Conservation (phyloP, 1,140 invertebrate genomes). For the Drosophila suzukii region DNA sequence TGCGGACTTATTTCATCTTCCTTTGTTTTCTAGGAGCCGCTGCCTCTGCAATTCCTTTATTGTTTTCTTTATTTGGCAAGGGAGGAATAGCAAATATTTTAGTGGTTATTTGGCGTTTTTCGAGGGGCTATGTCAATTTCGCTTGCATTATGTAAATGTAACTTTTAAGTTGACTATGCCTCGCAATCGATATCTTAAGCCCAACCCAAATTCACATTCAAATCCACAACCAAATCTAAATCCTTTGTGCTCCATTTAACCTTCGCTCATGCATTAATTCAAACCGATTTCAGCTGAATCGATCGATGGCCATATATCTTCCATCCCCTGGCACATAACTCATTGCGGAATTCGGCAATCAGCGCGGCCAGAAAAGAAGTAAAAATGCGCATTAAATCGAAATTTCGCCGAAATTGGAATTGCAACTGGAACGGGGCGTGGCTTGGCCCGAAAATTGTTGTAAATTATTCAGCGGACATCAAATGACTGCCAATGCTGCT, state of each 20-base stretch:
- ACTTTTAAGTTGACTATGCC: slow-evolving; percentile 51
- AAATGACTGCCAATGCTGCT: slow-evolving; percentile 65
- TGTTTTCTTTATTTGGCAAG: slow-evolving; percentile 60
- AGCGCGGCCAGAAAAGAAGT: slow-evolving; percentile 8
- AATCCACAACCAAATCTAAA: slow-evolving; percentile 7
- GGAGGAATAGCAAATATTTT: slow-evolving; percentile 60
- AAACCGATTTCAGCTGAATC: slow-evolving; percentile 22
- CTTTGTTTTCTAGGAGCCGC: slow-evolving; percentile 33
- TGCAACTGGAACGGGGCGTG: slow-evolving; percentile 30
- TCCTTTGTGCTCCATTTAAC: slow-evolving; percentile 48
- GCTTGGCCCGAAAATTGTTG: slow-evolving; percentile 60
- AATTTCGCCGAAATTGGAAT: slow-evolving; percentile 34
- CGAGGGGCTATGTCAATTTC: slow-evolving; percentile 55
- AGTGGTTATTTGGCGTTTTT: slow-evolving; percentile 7
- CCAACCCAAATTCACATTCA: neutral
- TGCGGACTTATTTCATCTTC: slow-evolving; percentile 75
- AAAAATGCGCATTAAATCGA: slow-evolving; percentile 57
- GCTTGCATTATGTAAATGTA: slow-evolving; percentile 77
- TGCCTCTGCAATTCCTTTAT: slow-evolving; percentile 47
- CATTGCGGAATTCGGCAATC: slow-evolving; percentile 44
- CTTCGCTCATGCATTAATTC: slow-evolving; percentile 47
- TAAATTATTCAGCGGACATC: slow-evolving; percentile 72
- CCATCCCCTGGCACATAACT: slow-evolving; percentile 42
- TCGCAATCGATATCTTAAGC: neutral
- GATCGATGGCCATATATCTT: slow-evolving; percentile 37